Evolutionary conservation across 1,140 invertebrate genomes (phyloP), one percentile per base, ranked within the genome.

Genomic region (Oryzaephilus surinamensis): DNA sequence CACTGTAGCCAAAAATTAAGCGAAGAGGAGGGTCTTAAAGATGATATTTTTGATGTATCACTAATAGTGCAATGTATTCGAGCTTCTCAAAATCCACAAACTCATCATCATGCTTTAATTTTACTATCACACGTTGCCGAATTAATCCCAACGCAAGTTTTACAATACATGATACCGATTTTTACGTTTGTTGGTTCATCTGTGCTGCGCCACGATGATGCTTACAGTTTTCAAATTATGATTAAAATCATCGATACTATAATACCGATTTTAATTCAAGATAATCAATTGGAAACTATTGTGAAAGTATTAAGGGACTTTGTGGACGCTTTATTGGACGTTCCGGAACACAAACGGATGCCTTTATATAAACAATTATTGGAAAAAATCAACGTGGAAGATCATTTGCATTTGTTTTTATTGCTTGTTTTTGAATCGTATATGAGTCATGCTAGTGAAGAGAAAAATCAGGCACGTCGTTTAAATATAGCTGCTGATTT

Each of bases 171-270:
- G 1, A 93, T 96, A 77, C 81, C 87, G 16, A 87, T 97, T 45
- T 97, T 97, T 57, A 95, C 91, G 0, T 97, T 95, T 52, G 91
- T 97, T 73, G 92, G 92, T 7, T 84, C 81, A 3, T 89, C 85
- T 1, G 79, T 96, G 13, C 61, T 95, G 0, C 69, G 90, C 11
- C 89, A 92, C 48, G 92, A 97, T 58, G 90, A 96, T 58, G 78
- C 82, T 0, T 95, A 95, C 58, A 95, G 88, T 50, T 89, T 94
- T 55, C 85, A 94, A 62, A 84, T 96, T 5, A 93, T 96, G 30
- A 74, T 76, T 1, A 86, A 87, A 62, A 91, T 92, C 10, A 79
- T 96, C 16, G 84, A 93, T 51, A 89, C 81, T 0, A 76, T 97
- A 13, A 78, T 97, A 36, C 92, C 92, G 0, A 83, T 87, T 30